phyloP scores from a whole-genome alignment of 2,113 vertebrate species.

The Tinamus guttatus region DNA sequence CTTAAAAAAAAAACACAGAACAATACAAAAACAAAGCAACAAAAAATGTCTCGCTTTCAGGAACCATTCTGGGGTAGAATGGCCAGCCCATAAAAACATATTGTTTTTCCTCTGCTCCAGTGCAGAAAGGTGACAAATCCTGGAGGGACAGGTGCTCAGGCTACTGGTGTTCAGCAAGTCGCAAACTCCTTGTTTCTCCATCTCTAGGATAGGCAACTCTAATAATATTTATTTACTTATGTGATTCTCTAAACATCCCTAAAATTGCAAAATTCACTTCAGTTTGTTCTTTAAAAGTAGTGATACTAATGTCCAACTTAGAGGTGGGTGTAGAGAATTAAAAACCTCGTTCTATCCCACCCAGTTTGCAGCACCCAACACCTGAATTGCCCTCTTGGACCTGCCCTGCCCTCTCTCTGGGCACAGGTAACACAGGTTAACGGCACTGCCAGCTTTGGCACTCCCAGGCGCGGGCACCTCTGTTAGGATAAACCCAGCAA shows the following conservation, averaged over 20 bases:
- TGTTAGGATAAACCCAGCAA: neutral
- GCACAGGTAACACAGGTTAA: neutral
- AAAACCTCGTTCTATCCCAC: neutral
- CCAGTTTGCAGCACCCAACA: neutral
- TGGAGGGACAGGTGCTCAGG: neutral
- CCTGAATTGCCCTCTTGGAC: neutral
- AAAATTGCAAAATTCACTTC: neutral
- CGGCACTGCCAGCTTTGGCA: neutral
- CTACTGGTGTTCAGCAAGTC: neutral
- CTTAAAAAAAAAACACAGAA: neutral
- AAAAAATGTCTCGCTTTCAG: neutral
- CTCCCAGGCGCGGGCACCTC: neutral
- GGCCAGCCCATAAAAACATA: neutral
- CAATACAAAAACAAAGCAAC: too few species aligned
- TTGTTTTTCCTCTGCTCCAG: neutral
- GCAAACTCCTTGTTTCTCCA: slow-evolving; percentile 7
- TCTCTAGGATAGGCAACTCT: neutral
- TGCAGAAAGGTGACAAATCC: neutral
- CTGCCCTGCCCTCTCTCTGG: neutral
- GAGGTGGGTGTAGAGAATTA: neutral
- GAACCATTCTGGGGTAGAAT: neutral
- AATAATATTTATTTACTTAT: neutral
- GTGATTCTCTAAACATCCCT: neutral
- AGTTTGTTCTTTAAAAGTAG: neutral
- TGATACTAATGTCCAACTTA: neutral